phyloP scores from a whole-genome alignment of 2,113 vertebrate genomes.

The Aleadryas rufinucha region DNA sequence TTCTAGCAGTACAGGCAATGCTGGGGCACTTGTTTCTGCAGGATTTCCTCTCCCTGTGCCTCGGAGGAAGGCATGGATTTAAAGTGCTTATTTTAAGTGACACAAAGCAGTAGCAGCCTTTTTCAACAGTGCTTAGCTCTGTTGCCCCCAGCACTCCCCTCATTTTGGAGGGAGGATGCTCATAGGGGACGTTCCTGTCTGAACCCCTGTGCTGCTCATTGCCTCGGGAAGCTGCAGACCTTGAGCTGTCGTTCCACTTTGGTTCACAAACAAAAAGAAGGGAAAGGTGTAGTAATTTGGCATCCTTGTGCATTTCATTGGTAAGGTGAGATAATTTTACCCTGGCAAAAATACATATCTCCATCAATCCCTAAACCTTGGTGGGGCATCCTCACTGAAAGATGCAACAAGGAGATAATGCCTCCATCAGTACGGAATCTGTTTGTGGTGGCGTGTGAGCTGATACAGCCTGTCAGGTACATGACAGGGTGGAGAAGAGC shows the following conservation, averaged over 20 bases:
- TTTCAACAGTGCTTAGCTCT: background rate
- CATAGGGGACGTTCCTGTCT: rapidly evolving
- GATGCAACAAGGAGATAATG: conserved; percentile 47
- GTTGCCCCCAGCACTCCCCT: background rate
- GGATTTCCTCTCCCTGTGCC: background rate
- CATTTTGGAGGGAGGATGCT: background rate
- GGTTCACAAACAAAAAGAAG: conserved; percentile 22
- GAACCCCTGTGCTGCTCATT: background rate
- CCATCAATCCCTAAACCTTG: conserved; percentile 50
- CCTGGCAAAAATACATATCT: background rate
- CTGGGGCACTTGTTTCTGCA: background rate
- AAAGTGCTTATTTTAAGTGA: background rate
- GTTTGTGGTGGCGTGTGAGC: conserved; percentile 53
- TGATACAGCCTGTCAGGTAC: conserved; percentile 68
- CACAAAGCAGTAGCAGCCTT: background rate
- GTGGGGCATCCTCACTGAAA: conserved; percentile 35
- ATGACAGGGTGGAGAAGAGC: conserved; percentile 59
- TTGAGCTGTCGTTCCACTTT: conserved; percentile 39
- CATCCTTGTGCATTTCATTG: conserved; percentile 54
- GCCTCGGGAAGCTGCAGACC: background rate
- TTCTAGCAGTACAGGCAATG: rapidly evolving
- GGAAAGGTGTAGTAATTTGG: conserved; percentile 44
- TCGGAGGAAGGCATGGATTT: background rate
- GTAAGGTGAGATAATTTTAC: conserved; percentile 27
- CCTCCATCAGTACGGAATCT: conserved; percentile 59